A percentile compares a stretch with the other conserved stretches of the same genome.
Evolutionary conservation across 1,140 invertebrate genomes (phyloP).

Genomic region (Teleogryllus occipitalis): DNA sequence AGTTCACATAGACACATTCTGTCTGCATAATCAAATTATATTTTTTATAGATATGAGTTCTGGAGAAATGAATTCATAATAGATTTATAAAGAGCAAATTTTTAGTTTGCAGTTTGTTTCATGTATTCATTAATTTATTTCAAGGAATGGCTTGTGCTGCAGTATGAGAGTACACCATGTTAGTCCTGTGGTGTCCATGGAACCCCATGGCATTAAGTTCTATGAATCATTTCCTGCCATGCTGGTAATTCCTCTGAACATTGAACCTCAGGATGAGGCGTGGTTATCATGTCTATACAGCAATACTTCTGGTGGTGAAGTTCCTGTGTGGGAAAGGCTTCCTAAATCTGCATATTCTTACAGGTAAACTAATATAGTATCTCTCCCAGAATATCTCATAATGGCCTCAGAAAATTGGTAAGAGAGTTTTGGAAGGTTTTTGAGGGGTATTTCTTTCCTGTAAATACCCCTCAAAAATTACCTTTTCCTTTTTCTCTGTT

Average conservation of each 20-base stretch:
- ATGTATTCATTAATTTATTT: not conserved
- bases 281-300: slow-evolving; percentile 14
- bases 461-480: too few species aligned
- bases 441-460: too few species aligned
- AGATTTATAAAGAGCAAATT: not conserved
- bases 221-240: slow-evolving; percentile 13
- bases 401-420: too few species aligned
- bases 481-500: too few species aligned
- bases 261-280: slow-evolving; percentile 16
- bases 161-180: slow-evolving; percentile 14
- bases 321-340: slow-evolving; percentile 8
- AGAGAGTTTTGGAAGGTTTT: too few species aligned
- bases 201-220: slow-evolving; percentile 17
- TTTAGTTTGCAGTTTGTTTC: not conserved
- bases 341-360: slow-evolving; percentile 6
- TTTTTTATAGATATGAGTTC: not conserved
- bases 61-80: not conserved
- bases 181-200: slow-evolving; percentile 16
- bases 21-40: not conserved
- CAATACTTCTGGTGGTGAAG: slow-evolving; percentile 14
- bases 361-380: not conserved
- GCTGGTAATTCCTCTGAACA: slow-evolving; percentile 2
- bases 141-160: slow-evolving; percentile 2
- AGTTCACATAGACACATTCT: not conserved
- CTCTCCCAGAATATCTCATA: too few species aligned